Percentiles rank a stretch among this genome's conserved stretches.
These are phyloP conservation scores for Sturnus vulgaris DNA, from an alignment of 2,113 vertebrate species.

Conservation along the genomic window DNA sequence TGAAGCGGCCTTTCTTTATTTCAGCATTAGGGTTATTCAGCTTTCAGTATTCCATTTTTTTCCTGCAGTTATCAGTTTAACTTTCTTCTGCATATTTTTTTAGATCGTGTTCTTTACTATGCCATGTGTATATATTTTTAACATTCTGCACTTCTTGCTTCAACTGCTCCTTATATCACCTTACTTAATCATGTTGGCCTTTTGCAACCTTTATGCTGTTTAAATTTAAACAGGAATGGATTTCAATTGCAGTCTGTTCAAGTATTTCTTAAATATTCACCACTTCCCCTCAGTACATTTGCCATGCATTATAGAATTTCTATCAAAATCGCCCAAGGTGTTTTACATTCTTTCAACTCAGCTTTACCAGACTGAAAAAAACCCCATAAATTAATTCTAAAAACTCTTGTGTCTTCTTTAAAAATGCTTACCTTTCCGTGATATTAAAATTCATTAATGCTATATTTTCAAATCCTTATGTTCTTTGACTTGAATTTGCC, in stretches of 20 bases:
- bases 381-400: not conserved
- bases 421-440: not conserved
- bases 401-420: not conserved
- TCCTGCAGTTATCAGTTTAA: not conserved
- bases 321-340: not conserved
- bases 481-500: not conserved
- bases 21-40: not conserved
- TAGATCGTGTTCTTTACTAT: not conserved
- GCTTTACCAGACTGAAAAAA: not conserved
- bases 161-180: not conserved
- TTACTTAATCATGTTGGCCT: constrained; percentile 7
- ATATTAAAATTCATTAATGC: not conserved
- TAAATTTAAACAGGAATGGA: constrained; percentile 35
- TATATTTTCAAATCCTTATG: not conserved
- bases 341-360: not conserved
- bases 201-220: not conserved
- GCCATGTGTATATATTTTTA: not conserved
- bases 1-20: not conserved
- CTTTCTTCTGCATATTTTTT: not conserved
- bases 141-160: not conserved
- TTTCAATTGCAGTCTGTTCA: not conserved
- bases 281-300: not conserved
- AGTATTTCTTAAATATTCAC: constrained; percentile 47
- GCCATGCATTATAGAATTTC: not conserved
- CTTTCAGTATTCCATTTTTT: not conserved